phyloP scores from a whole-genome alignment of 2,797 vertebrate genomes.

The Bradypus variegatus region DNA sequence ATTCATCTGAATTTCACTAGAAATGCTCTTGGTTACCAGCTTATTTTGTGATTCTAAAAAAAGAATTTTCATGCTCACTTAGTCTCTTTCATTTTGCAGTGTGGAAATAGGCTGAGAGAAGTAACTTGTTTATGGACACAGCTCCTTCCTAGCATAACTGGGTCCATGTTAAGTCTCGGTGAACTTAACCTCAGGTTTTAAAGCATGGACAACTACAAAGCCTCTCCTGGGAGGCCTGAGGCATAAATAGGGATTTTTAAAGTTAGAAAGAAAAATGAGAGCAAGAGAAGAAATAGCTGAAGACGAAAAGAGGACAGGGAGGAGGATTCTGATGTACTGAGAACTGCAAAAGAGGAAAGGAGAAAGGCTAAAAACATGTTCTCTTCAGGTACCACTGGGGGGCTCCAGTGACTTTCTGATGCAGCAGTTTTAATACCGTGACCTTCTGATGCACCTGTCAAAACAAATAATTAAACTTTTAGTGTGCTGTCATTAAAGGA shows the following conservation, averaged over 20 bases:
- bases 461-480: neutral
- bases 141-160: neutral
- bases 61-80: neutral
- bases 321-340: neutral
- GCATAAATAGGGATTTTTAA: neutral
- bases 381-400: constrained; percentile 26
- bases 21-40: neutral
- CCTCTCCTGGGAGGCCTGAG: neutral
- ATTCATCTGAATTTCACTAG: neutral
- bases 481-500: neutral
- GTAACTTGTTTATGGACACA: neutral
- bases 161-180: neutral
- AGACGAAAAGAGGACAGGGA: neutral
- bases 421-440: neutral
- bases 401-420: constrained; percentile 22
- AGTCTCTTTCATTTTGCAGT: neutral
- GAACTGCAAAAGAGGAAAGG: neutral
- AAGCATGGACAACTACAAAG: too few relatives aligned
- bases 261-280: neutral
- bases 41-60: neutral
- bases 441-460: neutral
- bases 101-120: neutral
- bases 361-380: neutral
- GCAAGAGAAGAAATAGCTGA: neutral
- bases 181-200: neutral